Conservation (phyloP, 2,797 vertebrate species). For the Buceros bicornis region DNA sequence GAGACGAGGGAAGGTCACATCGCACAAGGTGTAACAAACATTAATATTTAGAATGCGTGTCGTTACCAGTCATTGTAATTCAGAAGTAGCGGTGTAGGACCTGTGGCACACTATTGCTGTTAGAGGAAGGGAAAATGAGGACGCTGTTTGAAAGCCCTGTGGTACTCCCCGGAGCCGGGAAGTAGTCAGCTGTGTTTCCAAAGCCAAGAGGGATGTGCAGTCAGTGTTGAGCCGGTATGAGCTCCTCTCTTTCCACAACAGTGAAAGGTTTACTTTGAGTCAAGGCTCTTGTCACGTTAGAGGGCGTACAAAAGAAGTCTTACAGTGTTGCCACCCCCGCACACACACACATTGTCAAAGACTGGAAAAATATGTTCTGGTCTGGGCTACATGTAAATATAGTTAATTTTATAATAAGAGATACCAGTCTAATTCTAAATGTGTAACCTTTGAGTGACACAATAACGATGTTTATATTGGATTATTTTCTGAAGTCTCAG, state of each 20-base stretch:
- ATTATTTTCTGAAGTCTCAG: neutral
- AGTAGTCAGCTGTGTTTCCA: neutral
- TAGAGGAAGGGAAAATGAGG: neutral
- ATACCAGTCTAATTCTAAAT: neutral
- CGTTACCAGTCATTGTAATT: neutral
- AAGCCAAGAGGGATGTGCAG: neutral
- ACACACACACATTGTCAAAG: too few relatives aligned
- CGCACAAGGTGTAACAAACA: too few relatives aligned
- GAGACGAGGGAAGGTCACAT: neutral
- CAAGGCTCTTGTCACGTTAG: too few relatives aligned
- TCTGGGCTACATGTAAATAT: neutral
- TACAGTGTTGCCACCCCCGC: neutral
- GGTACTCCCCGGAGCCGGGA: neutral
- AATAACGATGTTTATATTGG: fast-evolving
- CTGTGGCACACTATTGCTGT: neutral
- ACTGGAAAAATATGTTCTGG: neutral
- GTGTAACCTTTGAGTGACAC: neutral
- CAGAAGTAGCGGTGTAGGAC: fast-evolving
- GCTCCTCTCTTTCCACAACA: neutral
- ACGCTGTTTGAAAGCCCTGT: neutral
- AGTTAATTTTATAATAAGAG: neutral
- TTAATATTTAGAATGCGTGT: neutral
- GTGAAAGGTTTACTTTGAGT: neutral
- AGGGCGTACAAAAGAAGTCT: neutral
- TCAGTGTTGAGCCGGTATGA: neutral